These are phyloP conservation scores for Gallirallus australis DNA, from an alignment of 2,797 vertebrate genomes.

Conservation along the genomic window DNA sequence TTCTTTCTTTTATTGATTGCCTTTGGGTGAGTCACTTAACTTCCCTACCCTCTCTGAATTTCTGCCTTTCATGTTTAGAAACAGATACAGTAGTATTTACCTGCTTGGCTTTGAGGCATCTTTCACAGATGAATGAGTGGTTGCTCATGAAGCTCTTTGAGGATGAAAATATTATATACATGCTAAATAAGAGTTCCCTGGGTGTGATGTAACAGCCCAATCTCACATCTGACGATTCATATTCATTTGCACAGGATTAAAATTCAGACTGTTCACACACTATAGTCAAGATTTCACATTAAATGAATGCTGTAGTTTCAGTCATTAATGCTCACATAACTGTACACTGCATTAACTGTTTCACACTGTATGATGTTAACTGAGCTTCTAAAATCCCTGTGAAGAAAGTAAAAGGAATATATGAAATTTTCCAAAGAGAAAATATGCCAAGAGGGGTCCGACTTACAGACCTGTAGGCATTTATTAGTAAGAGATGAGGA, in stretches of 20 bases:
- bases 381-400: neutral
- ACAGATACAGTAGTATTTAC: slow-evolving; percentile 9
- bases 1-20: slow-evolving; percentile 45
- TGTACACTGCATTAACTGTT: neutral
- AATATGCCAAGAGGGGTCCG: neutral
- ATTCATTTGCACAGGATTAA: neutral
- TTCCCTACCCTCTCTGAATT: neutral
- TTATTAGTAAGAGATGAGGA: neutral
- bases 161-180: slow-evolving; percentile 8
- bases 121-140: neutral
- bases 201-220: neutral
- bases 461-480: neutral
- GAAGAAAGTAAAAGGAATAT: neutral
- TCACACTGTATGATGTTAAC: neutral
- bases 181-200: neutral
- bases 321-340: neutral
- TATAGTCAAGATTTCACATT: neutral
- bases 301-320: neutral
- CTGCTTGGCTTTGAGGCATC: neutral
- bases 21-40: slow-evolving; percentile 19
- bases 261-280: neutral
- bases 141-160: slow-evolving; percentile 23
- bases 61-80: slow-evolving; percentile 45
- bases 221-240: neutral
- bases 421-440: neutral